These are phyloP conservation scores for Gallinago undulata DNA, from an alignment of 2,113 vertebrate genomes.

Conservation along the genomic window DNA sequence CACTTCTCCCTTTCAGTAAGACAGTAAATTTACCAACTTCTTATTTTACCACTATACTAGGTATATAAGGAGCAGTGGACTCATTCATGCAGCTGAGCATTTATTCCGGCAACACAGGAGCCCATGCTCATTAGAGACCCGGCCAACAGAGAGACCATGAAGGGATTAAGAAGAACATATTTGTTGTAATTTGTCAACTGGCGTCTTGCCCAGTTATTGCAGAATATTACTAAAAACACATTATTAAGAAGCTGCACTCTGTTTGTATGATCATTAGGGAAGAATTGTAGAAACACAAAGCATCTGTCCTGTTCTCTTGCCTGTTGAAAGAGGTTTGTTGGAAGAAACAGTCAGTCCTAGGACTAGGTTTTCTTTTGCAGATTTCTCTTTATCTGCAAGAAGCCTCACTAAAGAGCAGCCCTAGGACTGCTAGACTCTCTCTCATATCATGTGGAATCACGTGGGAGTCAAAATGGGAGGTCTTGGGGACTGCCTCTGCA, in stretches of 20 bases:
- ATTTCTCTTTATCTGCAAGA: not conserved
- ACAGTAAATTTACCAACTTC: not conserved
- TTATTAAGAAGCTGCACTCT: not conserved
- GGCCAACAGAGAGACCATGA: not conserved
- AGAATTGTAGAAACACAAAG: not conserved
- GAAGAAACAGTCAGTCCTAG: not conserved
- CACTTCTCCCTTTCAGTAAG: not conserved
- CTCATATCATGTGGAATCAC: not conserved
- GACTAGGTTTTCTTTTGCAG: not conserved
- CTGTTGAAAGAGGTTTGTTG: not conserved
- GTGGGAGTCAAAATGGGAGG: not conserved
- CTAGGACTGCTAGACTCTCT: not conserved
- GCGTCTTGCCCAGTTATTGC: not conserved
- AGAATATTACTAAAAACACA: not conserved
- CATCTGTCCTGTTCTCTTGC: not conserved
- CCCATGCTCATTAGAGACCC: not conserved
- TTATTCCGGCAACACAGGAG: not conserved
- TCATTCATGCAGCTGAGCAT: not conserved
- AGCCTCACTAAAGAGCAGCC: not conserved
- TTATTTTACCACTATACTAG: not conserved
- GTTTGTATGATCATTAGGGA: not conserved
- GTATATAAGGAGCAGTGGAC: not conserved
- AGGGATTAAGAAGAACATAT: not conserved
- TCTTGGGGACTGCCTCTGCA: not conserved
- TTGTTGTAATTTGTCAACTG: constrained; percentile 9